Conservation (phyloP, 2,888 invertebrate genomes). For the Pseudococcus viburni region DNA sequence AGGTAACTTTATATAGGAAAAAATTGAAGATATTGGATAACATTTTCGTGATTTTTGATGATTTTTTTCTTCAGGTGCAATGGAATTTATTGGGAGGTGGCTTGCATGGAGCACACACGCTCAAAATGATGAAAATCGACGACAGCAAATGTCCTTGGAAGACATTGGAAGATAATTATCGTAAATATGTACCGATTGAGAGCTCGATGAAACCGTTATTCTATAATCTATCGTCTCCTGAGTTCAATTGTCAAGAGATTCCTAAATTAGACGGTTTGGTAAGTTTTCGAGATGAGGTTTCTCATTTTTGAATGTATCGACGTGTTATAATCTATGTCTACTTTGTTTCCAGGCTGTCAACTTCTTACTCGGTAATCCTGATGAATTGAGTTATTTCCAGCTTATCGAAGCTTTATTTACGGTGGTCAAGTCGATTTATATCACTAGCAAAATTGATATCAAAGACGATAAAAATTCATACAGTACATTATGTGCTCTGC, state of each 20-base stretch:
- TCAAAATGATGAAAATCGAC: conserved; percentile 69
- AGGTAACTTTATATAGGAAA: conserved; percentile 74
- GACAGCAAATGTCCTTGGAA: conserved; percentile 73
- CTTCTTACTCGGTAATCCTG: conserved; percentile 92
- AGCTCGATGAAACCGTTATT: conserved; percentile 88
- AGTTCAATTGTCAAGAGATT: conserved; percentile 78
- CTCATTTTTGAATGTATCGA: not conserved
- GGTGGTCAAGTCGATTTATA: conserved; percentile 84
- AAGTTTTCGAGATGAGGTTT: conserved; percentile 64
- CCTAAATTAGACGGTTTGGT: conserved; percentile 91
- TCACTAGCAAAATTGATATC: conserved; percentile 23
- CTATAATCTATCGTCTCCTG: conserved; percentile 88
- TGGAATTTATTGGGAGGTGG: conserved; percentile 76
- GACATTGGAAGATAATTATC: conserved; percentile 83
- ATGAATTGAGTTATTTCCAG: conserved; percentile 89
- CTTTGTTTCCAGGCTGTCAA: conserved; percentile 81
- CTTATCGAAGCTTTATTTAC: conserved; percentile 89
- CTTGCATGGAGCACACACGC: conserved; percentile 78
- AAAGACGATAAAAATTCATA: conserved; percentile 70
- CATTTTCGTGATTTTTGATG: not conserved
- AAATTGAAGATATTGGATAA: not conserved
- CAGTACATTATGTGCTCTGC: conserved; percentile 81
- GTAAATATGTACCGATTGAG: conserved; percentile 74
- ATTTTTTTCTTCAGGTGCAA: conserved; percentile 75
- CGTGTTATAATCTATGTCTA: not conserved